A percentile compares a stretch with the other conserved stretches of the same genome.
Conservation (phyloP, 2,113 vertebrate species). For the Oreochromis tanganicae region DNA sequence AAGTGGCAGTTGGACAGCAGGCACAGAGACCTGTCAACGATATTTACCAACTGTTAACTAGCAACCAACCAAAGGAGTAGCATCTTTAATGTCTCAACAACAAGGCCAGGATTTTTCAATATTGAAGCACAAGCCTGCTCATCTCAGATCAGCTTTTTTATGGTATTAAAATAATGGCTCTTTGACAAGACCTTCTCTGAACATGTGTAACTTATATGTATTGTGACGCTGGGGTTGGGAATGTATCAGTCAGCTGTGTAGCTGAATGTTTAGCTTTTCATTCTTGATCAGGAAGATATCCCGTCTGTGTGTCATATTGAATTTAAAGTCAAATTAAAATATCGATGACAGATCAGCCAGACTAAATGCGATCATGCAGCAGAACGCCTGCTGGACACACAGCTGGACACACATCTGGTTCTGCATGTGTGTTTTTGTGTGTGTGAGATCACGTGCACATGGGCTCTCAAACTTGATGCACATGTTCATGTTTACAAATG, state of each 20-base stretch:
- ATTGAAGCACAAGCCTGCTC: not conserved
- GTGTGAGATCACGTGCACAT: not conserved
- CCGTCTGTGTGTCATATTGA: not conserved
- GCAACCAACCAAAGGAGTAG: not conserved
- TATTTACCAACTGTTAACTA: not conserved
- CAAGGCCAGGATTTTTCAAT: not conserved
- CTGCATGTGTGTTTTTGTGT: not conserved
- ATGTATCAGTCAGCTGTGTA: not conserved
- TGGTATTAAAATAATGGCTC: not conserved
- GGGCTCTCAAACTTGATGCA: not conserved
- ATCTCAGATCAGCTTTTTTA: not conserved
- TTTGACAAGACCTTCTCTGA: not conserved
- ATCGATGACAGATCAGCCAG: not conserved
- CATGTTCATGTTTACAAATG: not conserved
- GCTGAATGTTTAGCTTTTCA: not conserved
- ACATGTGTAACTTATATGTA: not conserved
- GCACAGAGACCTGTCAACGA: not conserved
- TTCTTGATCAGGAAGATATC: not conserved
- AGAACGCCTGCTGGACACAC: not conserved
- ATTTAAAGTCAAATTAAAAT: not conserved
- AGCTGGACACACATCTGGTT: constrained; percentile 2
- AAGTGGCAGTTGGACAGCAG: not conserved
- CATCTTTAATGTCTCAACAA: not conserved
- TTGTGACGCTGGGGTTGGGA: not conserved
- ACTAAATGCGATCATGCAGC: not conserved